Conservation (phyloP, 2,888 invertebrate species). For the Drosophila tanythrix region DNA sequence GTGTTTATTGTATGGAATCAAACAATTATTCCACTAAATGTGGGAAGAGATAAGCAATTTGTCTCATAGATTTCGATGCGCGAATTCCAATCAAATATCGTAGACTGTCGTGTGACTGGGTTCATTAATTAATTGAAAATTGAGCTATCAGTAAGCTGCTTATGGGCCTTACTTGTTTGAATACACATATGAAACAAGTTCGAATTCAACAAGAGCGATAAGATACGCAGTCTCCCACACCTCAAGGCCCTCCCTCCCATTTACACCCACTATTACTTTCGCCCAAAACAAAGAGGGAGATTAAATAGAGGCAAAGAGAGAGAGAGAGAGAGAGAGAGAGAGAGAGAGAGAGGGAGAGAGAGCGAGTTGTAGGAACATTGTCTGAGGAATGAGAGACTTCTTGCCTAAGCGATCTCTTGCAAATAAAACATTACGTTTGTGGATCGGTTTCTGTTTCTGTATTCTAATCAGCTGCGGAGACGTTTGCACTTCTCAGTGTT, state of each 20-base stretch:
- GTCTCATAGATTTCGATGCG: not conserved
- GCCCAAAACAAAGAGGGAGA: conserved; percentile 3
- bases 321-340: not conserved
- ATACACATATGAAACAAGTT: conserved; percentile 20
- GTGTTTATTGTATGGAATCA: not conserved
- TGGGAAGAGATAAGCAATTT: not conserved
- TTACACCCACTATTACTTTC: conserved; percentile 53
- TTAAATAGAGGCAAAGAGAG: not conserved
- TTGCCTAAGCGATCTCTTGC: conserved; percentile 40
- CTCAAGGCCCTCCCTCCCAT: conserved; percentile 1
- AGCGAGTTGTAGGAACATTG: not conserved
- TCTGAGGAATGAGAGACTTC: conserved; percentile 19
- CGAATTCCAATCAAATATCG: not conserved
- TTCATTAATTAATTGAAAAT: conserved; percentile 45
- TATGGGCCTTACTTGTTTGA: conserved; percentile 24
- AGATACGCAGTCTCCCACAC: conserved; percentile 37
- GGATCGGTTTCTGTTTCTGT: conserved; percentile 27
- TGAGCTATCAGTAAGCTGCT: conserved; percentile 38
- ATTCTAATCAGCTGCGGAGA: conserved; percentile 71
- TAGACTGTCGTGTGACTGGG: conserved; percentile 9
- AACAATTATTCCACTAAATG: not conserved
- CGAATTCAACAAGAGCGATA: conserved; percentile 36
- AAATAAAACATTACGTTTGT: conserved; percentile 48
- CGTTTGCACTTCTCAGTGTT: conserved; percentile 29
- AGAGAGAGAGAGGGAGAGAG: not conserved